These are phyloP conservation scores for Bembecia ichneumoniformis DNA, from an alignment of 2,888 invertebrate species.

Conservation along the genomic window DNA sequence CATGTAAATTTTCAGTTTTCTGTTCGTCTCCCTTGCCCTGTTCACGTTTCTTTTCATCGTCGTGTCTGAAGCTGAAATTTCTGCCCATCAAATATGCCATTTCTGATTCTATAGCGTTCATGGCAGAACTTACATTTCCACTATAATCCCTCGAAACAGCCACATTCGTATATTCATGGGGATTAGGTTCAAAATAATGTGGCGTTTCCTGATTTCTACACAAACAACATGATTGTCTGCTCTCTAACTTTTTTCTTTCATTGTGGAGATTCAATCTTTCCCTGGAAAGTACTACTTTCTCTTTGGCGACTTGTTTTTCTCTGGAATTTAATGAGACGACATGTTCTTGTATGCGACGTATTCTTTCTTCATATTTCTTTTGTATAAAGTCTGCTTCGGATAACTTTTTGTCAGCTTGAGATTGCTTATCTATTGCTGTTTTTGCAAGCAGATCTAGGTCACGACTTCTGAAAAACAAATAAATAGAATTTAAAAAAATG, in stretches of 20 bases:
- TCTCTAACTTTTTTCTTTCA: conserved; percentile 60
- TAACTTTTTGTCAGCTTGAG: conserved; percentile 69
- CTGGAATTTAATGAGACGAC: conserved; percentile 65
- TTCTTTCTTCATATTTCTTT: conserved; percentile 69
- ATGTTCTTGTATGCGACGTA: conserved; percentile 71
- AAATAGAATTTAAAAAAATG: too few species aligned
- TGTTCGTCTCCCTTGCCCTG: conserved; percentile 14
- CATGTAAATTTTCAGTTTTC: conserved; percentile 16
- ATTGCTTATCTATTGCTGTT: conserved; percentile 72
- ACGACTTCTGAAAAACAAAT: conserved; percentile 38
- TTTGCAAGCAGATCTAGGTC: conserved; percentile 70
- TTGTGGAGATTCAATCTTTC: conserved; percentile 72
- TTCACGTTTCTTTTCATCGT: conserved; percentile 16
- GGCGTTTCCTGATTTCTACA: conserved; percentile 44
- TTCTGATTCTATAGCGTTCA: conserved; percentile 51
- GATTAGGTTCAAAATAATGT: conserved; percentile 26
- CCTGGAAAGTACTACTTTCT: conserved; percentile 73
- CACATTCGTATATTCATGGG: conserved; percentile 32
- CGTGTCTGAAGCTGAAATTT: conserved; percentile 34
- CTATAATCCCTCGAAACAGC: conserved; percentile 43
- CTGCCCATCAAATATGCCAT: conserved; percentile 49
- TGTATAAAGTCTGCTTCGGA: conserved; percentile 69
- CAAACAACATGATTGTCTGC: conserved; percentile 50
- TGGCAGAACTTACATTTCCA: conserved; percentile 32
- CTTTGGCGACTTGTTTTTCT: conserved; percentile 74